A percentile compares a stretch with the other conserved stretches of the same genome.
phyloP scores from a whole-genome alignment of 37 sponge, comb jelly and placozoan genomes.

The Dysidea cf. avara region DNA sequence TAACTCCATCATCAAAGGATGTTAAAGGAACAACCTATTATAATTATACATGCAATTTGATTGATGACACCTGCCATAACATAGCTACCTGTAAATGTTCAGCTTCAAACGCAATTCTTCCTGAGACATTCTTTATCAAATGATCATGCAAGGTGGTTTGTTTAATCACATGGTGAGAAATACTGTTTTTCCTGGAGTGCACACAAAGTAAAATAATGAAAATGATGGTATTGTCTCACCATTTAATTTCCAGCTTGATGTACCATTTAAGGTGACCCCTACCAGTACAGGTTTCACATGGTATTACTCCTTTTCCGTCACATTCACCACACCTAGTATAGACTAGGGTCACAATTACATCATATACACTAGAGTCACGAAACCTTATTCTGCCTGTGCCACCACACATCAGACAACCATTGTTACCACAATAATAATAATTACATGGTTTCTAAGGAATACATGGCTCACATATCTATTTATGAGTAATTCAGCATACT shows the following conservation, averaged over 20 bases:
- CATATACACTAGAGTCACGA: background rate
- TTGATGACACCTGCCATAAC: too few relatives aligned
- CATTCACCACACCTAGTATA: constrained; percentile 61
- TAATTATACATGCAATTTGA: background rate
- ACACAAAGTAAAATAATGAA: too few relatives aligned
- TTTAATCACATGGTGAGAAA: constrained; percentile 63
- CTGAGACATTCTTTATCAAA: constrained; percentile 53
- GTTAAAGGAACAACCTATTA: constrained; percentile 51
- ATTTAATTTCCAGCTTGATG: constrained; percentile 60
- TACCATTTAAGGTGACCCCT: constrained; percentile 50
- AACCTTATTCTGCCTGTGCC: constrained; percentile 68
- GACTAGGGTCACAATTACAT: too few relatives aligned
- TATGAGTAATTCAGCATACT: constrained; percentile 21
- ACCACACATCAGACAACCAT: constrained; percentile 43
- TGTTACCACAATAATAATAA: constrained; percentile 31
- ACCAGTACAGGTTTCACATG: constrained; percentile 35
- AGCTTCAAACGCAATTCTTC: constrained; percentile 57
- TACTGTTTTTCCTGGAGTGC: constrained; percentile 25
- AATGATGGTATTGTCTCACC: constrained; percentile 5
- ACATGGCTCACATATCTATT: constrained; percentile 52
- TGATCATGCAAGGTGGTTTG: constrained; percentile 60
- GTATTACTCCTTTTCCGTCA: constrained; percentile 57
- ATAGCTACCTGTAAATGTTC: constrained; percentile 50
- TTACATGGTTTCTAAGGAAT: constrained; percentile 18
- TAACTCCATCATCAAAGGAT: constrained; percentile 54